These are phyloP conservation scores for Leiothrix lutea DNA, from an alignment of 2,113 vertebrate genomes.

Conservation along the genomic window DNA sequence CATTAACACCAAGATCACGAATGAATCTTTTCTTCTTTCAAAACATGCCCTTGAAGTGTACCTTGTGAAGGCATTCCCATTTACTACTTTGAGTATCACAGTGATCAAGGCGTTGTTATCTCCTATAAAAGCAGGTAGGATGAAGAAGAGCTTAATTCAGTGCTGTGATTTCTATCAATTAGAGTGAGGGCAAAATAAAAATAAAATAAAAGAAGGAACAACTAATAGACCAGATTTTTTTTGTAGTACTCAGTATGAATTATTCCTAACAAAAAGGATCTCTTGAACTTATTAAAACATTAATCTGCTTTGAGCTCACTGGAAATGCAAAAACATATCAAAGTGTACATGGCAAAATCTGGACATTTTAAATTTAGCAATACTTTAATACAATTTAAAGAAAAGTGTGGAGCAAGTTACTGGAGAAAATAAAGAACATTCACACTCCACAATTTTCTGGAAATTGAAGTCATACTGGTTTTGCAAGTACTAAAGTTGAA, in stretches of 20 bases:
- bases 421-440: background rate
- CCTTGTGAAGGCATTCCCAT: background rate
- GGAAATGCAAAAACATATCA: background rate
- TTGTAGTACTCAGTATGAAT: background rate
- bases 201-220: background rate
- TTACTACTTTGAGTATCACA: background rate
- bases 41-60: background rate
- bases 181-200: background rate
- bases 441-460: background rate
- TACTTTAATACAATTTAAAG: background rate
- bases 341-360: background rate
- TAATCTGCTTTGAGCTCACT: background rate
- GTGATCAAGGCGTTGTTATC: background rate
- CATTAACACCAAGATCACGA: background rate
- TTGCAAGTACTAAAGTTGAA: slow-evolving; percentile 8
- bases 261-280: background rate
- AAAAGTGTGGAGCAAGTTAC: background rate
- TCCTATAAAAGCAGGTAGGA: background rate
- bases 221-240: background rate
- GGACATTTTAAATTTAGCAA: background rate
- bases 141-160: background rate
- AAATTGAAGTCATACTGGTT: background rate
- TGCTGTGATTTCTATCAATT: background rate
- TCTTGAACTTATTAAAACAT: background rate
- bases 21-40: background rate